A percentile compares a stretch with the other conserved stretches of the same genome.
These are phyloP conservation scores for Adelosebastes latens DNA, from an alignment of 2,797 vertebrate species.

Conservation along the genomic window DNA sequence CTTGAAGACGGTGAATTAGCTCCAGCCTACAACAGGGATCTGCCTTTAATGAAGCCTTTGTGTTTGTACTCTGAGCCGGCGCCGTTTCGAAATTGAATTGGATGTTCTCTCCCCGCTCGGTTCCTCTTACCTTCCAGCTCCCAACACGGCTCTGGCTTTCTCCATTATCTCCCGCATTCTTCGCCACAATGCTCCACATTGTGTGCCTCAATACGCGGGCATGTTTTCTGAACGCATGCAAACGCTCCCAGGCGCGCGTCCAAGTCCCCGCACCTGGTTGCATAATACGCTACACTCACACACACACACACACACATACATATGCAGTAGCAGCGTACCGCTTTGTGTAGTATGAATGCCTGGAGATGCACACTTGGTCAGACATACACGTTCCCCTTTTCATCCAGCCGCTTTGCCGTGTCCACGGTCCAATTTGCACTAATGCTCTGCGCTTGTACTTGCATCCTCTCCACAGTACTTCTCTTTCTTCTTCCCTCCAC, in stretches of 20 bases:
- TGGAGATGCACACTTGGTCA: not conserved
- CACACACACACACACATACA: not conserved
- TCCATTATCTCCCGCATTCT: slow-evolving; percentile 57
- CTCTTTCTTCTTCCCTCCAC: not conserved
- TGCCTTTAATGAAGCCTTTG: slow-evolving; percentile 78
- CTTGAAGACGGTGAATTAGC: slow-evolving; percentile 70
- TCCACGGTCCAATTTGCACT: slow-evolving; percentile 10
- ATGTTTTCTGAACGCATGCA: slow-evolving; percentile 53
- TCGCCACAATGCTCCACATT: slow-evolving; percentile 42
- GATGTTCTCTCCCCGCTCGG: slow-evolving; percentile 71
- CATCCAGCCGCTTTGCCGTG: not conserved
- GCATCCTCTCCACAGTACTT: slow-evolving; percentile 8
- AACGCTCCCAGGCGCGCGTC: slow-evolving; percentile 19
- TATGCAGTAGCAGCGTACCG: not conserved
- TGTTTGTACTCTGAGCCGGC: slow-evolving; percentile 79
- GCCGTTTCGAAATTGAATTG: slow-evolving; percentile 77
- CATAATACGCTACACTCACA: slow-evolving; percentile 16
- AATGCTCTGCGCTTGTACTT: slow-evolving; percentile 36
- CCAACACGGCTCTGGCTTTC: slow-evolving; percentile 49
- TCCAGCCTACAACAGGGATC: slow-evolving; percentile 68
- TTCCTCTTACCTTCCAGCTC: slow-evolving; percentile 69
- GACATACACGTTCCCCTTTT: not conserved
- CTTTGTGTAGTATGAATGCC: slow-evolving; percentile 4
- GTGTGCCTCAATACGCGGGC: slow-evolving; percentile 24
- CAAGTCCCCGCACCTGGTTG: slow-evolving; percentile 40